Evolutionary conservation across 2,113 vertebrate species (phyloP), one percentile per base, ranked within the genome.

Genomic region (Collichthys lucidus): DNA sequence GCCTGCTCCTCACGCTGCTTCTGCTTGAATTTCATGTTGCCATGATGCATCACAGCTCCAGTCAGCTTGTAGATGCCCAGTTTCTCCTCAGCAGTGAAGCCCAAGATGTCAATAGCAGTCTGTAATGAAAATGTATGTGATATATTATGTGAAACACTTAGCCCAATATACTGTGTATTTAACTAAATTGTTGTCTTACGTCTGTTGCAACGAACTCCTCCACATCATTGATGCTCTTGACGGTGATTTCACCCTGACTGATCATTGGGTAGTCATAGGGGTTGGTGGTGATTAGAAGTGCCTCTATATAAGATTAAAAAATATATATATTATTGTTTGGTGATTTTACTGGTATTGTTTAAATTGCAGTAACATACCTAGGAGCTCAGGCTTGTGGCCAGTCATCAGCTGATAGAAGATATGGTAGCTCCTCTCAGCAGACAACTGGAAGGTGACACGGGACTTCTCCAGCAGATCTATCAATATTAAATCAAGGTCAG

Each of bases 11-110:
- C 93, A 22, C 93, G 91, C 81, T 93, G 93, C 79, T 94, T 94
- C 74, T 94, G 92, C 88, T 94, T 93, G 75, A 93, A 93, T 67
- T 93, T 91, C 89, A 92, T 80, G 88, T 46, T 86, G 46, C 96
- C 96, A 52, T 92, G 91, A 89, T 92, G 91, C 90, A 97, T 94
- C 89, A 96, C 97, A 88, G 96, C 96, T 83, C 96, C 97, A 53
- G 95, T 96, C 85, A 98, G 93, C 89, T 98, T 98, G 90, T 94
- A 97, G 89, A 96, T 95, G 74, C 3, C 14, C 0, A 35, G 0
- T 8, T 60, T 60, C 57, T 60, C 57, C 26, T 60, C 57, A 60
- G 26, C 26, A 35, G 4, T 60, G 57, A 60, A 60, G 57, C 57
- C 57, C 57, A 60, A 35, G 29, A 60, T 60, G 26, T 60, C 57